A percentile compares a stretch with the other conserved stretches of the same genome.
phyloP scores from a whole-genome alignment of 2,888 invertebrate species.

The Eudasyphora cyanicolor region DNA sequence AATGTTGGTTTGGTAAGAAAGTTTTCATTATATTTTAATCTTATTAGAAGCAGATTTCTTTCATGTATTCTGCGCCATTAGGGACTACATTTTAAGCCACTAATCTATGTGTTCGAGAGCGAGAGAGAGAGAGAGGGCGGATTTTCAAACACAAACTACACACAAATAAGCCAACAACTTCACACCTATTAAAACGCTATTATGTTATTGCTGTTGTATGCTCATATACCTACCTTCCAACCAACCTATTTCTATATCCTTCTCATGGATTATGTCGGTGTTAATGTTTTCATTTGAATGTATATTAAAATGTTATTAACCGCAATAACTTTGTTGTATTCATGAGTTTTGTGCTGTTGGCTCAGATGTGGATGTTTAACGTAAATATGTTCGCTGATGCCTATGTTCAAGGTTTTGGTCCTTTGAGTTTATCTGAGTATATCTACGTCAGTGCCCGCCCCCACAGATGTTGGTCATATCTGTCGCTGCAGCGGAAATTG shows the following conservation, averaged over 20 bases:
- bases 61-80: neutral
- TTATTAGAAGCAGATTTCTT: constrained; percentile 18
- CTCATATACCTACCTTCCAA: neutral
- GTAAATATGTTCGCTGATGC: neutral
- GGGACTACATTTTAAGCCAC: constrained; percentile 29
- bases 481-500: neutral
- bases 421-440: neutral
- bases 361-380: neutral
- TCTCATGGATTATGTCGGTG: neutral
- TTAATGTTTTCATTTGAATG: neutral
- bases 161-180: too few species aligned
- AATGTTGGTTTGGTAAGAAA: neutral
- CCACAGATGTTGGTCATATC: neutral
- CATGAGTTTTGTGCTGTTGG: neutral
- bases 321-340: neutral
- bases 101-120: constrained; percentile 7
- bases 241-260: neutral
- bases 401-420: neutral
- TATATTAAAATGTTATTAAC: neutral
- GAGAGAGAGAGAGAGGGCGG: neutral
- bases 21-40: neutral
- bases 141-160: too few species aligned
- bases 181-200: constrained; percentile 43
- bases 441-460: neutral
- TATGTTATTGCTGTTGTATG: constrained; percentile 25